Evolutionary conservation across 2,888 invertebrate species (phyloP).

Genomic region (Xanthia icteritia): DNA sequence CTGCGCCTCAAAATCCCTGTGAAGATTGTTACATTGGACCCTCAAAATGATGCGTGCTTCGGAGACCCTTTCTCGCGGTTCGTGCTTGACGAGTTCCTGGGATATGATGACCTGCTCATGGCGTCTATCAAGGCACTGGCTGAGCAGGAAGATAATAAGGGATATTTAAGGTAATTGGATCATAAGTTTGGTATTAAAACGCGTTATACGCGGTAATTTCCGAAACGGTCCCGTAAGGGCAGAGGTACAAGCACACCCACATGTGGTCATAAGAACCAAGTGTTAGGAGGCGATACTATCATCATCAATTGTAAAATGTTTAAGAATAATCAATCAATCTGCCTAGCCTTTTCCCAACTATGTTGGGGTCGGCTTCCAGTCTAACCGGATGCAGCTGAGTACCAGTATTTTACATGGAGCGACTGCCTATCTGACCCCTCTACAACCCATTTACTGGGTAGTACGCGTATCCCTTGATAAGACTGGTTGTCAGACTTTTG

Average conservation of each 20-base stretch:
- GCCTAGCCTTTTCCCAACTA: neutral
- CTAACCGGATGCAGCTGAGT: neutral
- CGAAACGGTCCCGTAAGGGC: neutral
- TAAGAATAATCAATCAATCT: neutral
- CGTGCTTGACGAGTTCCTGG: conserved; percentile 97
- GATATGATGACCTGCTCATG: conserved; percentile 99
- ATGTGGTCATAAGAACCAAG: neutral
- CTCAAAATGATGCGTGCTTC: conserved; percentile 96
- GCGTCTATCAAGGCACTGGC: conserved; percentile 98
- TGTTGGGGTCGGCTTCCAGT: neutral
- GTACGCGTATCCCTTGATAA: too few species aligned
- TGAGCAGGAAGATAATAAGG: conserved; percentile 99
- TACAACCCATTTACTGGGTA: neutral
- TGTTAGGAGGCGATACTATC: neutral
- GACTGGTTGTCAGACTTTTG: too few species aligned
- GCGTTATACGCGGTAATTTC: neutral
- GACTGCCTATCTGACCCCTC: neutral
- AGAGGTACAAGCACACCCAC: neutral
- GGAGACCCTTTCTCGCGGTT: conserved; percentile 97
- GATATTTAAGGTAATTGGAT: conserved; percentile 92
- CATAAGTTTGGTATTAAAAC: neutral
- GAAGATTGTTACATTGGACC: conserved; percentile 96
- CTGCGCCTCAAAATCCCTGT: conserved; percentile 97
- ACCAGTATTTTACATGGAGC: neutral
- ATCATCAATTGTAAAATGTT: neutral